Evolutionary conservation across 2,797 vertebrate species (phyloP).

Genomic region (Discoglossus pictus): DNA sequence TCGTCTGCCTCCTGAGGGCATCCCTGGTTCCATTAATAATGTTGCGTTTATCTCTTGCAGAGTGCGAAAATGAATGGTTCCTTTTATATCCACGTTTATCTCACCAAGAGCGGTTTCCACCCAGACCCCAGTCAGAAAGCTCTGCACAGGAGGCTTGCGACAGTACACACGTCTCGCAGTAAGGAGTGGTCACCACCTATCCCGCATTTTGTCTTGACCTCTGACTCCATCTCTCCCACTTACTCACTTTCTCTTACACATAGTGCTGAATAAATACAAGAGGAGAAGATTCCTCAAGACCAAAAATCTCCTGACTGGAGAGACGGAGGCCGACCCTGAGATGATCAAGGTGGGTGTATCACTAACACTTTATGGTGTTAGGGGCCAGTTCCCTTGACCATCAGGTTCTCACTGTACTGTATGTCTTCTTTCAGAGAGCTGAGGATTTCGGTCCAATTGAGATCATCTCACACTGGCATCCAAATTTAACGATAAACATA

Average conservation of each 20-base stretch:
- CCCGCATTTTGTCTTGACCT: neutral
- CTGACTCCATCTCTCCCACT: neutral
- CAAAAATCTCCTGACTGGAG: constrained; percentile 92
- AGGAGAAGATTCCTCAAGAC: constrained; percentile 90
- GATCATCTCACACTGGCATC: constrained; percentile 96
- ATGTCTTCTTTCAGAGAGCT: constrained; percentile 73
- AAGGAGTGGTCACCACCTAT: constrained; percentile 54
- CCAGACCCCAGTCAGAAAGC: constrained; percentile 91
- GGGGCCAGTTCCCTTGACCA: neutral
- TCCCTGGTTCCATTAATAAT: neutral
- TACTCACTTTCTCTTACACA: neutral
- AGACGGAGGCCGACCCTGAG: constrained; percentile 90
- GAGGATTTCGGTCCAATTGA: constrained; percentile 93
- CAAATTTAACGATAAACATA: constrained; percentile 96
- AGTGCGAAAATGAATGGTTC: constrained; percentile 85
- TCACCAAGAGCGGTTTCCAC: constrained; percentile 95
- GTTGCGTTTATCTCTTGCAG: constrained; percentile 62
- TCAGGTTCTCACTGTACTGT: neutral
- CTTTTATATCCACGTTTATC: constrained; percentile 89
- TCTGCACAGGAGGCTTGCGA: constrained; percentile 87
- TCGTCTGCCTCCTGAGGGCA: no score
- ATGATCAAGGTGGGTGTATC: constrained; percentile 76
- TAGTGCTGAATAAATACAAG: constrained; percentile 98
- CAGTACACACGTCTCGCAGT: constrained; percentile 87
- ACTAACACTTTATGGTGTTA: no score